Conservation (phyloP, 2,888 invertebrate species). For the Odontothrips loti region DNA sequence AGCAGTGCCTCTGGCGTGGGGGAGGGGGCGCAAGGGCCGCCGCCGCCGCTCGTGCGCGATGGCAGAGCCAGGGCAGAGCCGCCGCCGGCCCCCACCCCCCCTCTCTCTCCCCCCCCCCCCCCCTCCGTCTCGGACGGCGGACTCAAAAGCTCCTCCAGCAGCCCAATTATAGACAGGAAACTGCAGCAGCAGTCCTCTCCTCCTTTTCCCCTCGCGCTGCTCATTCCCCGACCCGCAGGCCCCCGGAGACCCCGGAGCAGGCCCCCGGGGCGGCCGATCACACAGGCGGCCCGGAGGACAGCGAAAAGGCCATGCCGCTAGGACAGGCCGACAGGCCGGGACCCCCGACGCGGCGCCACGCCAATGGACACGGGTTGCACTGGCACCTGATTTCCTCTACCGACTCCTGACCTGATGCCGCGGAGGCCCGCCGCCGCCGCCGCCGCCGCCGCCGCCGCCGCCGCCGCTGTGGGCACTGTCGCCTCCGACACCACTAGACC, state of each 20-base stretch:
- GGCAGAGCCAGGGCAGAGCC: not conserved
- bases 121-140: not conserved
- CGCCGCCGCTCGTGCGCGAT: not conserved
- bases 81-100: not conserved
- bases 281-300: not conserved
- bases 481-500: no score
- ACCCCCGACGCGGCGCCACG: no score
- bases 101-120: not conserved
- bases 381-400: slow-evolving; percentile 11
- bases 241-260: not conserved
- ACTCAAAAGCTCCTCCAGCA: slow-evolving; percentile 15
- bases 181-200: not conserved
- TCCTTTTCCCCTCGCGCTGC: slow-evolving; percentile 10
- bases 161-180: slow-evolving; percentile 24
- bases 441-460: not conserved
- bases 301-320: not conserved
- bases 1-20: not conserved
- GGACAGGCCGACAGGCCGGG: no score
- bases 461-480: no score
- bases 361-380: not conserved
- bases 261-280: not conserved
- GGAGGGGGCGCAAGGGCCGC: not conserved
- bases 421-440: not conserved
- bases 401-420: not conserved
- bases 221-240: not conserved